Base-by-base conservation (phyloP, 1,140 invertebrate species). In the Orussus abietinus region DNA sequence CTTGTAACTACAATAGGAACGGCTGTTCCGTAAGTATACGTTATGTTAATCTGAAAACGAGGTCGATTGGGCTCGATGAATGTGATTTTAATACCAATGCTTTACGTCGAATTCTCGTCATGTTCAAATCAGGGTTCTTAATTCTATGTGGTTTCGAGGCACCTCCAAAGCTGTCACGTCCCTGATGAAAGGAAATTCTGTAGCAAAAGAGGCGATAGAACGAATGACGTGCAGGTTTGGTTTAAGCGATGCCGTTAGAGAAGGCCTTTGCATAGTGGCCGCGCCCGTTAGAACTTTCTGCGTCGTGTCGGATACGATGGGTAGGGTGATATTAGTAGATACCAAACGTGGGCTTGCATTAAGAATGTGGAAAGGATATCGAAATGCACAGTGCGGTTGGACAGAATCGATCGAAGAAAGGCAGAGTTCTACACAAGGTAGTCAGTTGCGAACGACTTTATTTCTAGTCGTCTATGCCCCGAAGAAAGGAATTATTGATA, bases 351-450 rank as follows among this genome's bases (percentile, higher is more conserved):
- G 91, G 5, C 77, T 88, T 38, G 83, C 86, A 12, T 64, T 96
- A 12, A 77, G 91, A 42, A 85, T 96, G 64, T 95, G 92, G 78
- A 96, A 96, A 77, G 94, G 92, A 6, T 97, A 95, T 64, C 75
- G 93, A 42, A 88, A 96, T 71, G 92, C 93, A 5, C 89, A 96
- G 60, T 92, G 88, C 71, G 86, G 85, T 5, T 98, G 94, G 83
- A 74, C 96, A 26, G 83, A 90, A 72, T 85, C 86, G 21, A 63
- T 76, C 5, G 85, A 88, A 58, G 81, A 83, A 49, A 76, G 75
- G 60, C 3, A 53, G 53, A 41, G 45, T 53, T 47, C 55, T 43
- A 39, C 21, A 30, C 9, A 39, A 26, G 22, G 33, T 20, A 45
- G 18, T 37, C 47, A 42, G 11, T 39, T 57, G 28, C 66, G 77